Percentiles rank a stretch among this genome's conserved stretches.
These are phyloP conservation scores for Trichacis sp. DNA, from an alignment of 2,888 invertebrate genomes.

Conservation along the genomic window DNA sequence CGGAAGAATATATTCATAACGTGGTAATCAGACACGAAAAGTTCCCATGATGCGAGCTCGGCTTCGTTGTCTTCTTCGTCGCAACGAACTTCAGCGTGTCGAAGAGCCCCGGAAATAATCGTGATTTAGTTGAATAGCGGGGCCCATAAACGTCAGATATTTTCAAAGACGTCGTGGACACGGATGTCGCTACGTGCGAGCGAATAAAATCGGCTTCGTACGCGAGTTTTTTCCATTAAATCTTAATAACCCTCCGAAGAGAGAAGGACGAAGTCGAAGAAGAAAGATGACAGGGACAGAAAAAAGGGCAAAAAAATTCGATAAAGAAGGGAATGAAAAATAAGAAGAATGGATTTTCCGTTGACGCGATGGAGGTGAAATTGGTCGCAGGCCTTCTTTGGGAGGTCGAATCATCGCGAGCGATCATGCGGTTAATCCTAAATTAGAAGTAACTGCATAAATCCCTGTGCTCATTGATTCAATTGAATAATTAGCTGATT, in stretches of 20 bases:
- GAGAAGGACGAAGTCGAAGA: too few relatives aligned
- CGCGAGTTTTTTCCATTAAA: slow-evolving; percentile 41
- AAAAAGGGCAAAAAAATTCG: too few relatives aligned
- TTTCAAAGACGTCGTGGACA: slow-evolving; percentile 34
- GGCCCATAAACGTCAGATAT: slow-evolving; percentile 33
- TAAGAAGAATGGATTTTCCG: neutral
- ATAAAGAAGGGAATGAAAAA: neutral
- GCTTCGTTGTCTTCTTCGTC: slow-evolving; percentile 11
- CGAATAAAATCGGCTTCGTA: slow-evolving; percentile 43
- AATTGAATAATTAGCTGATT: slow-evolving; percentile 54
- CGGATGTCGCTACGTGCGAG: slow-evolving; percentile 30
- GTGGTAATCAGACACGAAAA: too few relatives aligned
- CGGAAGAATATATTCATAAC: too few relatives aligned
- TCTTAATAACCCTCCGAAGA: slow-evolving; percentile 34
- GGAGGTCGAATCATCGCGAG: slow-evolving; percentile 37
- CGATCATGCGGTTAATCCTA: slow-evolving; percentile 51
- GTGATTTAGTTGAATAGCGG: slow-evolving; percentile 29
- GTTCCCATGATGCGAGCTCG: neutral
- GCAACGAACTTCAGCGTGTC: slow-evolving; percentile 13
- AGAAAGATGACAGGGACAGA: too few relatives aligned
- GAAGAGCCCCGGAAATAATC: slow-evolving; percentile 40
- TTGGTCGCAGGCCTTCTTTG: slow-evolving; percentile 41
- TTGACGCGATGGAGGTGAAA: slow-evolving; percentile 9
- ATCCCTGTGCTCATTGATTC: slow-evolving; percentile 49
- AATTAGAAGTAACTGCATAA: slow-evolving; percentile 50